Conservation (phyloP, 2,113 vertebrate species). For the Capreolus pygargus region DNA sequence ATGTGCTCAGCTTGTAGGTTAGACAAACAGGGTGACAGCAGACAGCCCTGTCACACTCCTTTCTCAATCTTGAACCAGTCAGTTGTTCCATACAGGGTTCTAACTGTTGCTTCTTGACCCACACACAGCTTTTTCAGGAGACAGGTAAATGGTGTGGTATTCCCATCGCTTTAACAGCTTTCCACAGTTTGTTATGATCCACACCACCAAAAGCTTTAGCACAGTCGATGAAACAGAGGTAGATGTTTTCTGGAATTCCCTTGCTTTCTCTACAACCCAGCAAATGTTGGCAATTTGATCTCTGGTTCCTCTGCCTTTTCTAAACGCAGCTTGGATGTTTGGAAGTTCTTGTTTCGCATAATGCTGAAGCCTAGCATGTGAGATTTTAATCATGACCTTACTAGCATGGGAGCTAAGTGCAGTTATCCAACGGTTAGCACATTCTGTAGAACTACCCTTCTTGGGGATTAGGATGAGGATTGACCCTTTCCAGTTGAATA, state of each 20-base stretch:
- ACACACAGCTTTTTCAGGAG: not conserved
- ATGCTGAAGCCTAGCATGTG: not conserved
- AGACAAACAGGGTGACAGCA: not conserved
- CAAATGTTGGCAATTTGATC: not conserved
- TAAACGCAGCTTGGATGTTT: not conserved
- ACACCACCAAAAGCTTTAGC: not conserved
- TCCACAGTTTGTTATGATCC: not conserved
- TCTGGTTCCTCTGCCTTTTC: not conserved
- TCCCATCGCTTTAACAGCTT: not conserved
- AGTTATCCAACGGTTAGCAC: not conserved
- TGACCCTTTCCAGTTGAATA: not conserved
- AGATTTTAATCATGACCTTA: not conserved
- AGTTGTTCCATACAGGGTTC: not conserved
- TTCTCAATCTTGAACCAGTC: not conserved
- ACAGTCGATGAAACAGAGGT: not conserved
- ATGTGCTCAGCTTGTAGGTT: not conserved
- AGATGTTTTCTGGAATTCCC: not conserved
- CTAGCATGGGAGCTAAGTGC: not conserved
- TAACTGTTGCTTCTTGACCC: not conserved
- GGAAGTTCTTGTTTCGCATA: not conserved
- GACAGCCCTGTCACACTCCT: not conserved
- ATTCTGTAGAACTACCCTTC: not conserved
- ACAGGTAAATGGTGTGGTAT: not conserved
- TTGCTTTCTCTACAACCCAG: not conserved
- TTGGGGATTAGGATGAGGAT: not conserved